phyloP scores from a whole-genome alignment of 2,113 vertebrate species.

The Calonectris borealis region DNA sequence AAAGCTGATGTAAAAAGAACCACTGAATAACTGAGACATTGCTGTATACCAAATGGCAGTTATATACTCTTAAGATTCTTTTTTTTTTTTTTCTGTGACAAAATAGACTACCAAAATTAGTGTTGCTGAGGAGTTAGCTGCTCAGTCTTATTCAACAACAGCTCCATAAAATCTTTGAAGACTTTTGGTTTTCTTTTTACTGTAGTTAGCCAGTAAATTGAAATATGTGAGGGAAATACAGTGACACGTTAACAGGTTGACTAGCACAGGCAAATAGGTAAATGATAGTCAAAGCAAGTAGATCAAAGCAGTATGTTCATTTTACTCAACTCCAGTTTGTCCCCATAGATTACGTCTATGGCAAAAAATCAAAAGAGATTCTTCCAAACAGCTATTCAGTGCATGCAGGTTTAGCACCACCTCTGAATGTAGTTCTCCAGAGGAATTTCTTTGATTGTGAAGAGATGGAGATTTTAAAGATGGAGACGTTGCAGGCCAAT shows the following conservation, averaged over 20 bases:
- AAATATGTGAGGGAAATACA: not conserved
- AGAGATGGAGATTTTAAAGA: not conserved
- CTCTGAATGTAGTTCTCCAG: not conserved
- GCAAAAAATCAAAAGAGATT: not conserved
- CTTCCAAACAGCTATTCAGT: not conserved
- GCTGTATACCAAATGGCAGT: not conserved
- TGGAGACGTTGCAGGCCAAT: not conserved
- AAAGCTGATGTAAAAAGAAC: not conserved
- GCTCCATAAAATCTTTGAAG: not conserved
- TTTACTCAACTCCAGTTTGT: not conserved
- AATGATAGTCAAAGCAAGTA: not conserved
- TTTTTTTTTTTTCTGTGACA: not conserved
- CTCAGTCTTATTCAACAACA: not conserved
- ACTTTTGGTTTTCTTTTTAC: not conserved
- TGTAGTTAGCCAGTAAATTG: not conserved
- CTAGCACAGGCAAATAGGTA: not conserved
- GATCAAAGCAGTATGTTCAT: not conserved
- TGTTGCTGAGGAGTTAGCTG: not conserved
- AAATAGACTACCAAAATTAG: not conserved
- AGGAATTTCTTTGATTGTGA: not conserved
- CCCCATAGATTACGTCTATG: not conserved
- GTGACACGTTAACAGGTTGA: not conserved
- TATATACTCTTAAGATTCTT: not conserved
- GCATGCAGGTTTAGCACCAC: not conserved
- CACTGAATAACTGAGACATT: not conserved